phyloP scores from a whole-genome alignment of 2,888 invertebrate genomes.

The Cephus nigrinus region DNA sequence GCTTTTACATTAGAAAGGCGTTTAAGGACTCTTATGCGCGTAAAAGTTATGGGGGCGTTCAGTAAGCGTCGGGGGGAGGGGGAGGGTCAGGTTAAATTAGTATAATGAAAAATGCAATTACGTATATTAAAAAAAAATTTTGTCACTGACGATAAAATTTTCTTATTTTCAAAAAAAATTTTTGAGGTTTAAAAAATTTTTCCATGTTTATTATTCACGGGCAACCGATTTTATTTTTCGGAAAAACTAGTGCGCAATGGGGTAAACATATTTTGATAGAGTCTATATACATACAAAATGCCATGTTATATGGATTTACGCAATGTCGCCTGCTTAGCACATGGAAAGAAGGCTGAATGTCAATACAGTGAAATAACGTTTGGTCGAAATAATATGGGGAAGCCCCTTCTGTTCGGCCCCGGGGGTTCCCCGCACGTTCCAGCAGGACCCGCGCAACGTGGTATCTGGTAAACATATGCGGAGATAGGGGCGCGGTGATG shows the following conservation, averaged over 20 bases:
- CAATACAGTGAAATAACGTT: background rate
- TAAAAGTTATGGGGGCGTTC: background rate
- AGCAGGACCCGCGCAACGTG: constrained; percentile 19
- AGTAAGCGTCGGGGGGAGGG: background rate
- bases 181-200: background rate
- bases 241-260: background rate
- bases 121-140: background rate
- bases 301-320: background rate
- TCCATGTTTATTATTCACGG: background rate
- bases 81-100: background rate
- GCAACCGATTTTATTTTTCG: background rate
- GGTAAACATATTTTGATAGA: background rate
- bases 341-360: background rate
- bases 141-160: no score
- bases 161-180: no score
- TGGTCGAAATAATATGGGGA: constrained; percentile 19
- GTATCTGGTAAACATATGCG: constrained; percentile 61
- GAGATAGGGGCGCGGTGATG: constrained; percentile 51
- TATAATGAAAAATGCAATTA: background rate
- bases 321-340: background rate
- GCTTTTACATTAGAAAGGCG: background rate
- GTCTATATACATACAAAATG: no score
- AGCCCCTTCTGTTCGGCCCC: constrained; percentile 19
- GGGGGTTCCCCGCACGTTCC: constrained; percentile 22
- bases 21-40: background rate